Evolutionary conservation across 2,888 invertebrate species (phyloP), one percentile per base, ranked within the genome.

Genomic region (Tachina lurida): DNA sequence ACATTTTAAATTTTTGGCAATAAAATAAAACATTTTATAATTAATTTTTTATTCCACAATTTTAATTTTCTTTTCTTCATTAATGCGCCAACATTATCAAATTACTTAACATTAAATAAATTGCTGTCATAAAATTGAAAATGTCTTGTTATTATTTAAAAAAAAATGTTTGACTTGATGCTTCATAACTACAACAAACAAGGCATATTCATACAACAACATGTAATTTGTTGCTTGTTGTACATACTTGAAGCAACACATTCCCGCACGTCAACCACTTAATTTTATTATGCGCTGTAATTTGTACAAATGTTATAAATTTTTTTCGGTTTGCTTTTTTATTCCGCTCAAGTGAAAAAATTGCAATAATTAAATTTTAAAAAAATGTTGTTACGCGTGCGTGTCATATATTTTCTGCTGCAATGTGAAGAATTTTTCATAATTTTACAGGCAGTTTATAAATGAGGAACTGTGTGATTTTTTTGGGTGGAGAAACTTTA

Each of bases 161-260:
- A 31, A 87, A 88, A 87, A 86, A 90, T 90, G 89, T 89, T 88
- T 90, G 90, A 91, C 90, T 90, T 88, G 62, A 68, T 71, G 56
- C 65, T 75, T 80, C 63, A 41, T 63, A 17, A 75, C 63, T 49
- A 54, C 41, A 80, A 70, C 15, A 58, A 63, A 58, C 49, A 62
- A 56, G 5, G 54, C 71, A 73, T 68, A 70, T 49, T 70, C 56
- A 22, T 63, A 56, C 52, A 65, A 45, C 52, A 58, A 58, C 31
- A 31, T 31, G 5, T 41, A 71, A 39, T 41, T 58, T 71, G 54
- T 41, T 54, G 52, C 17, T 39, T 41, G 9, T 31, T 31, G 31
- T 31, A 31, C 31, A 31, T 74, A 31, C 12, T 54, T 74, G 7
- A 43, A 19, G 3, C 52, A 71, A 5, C 52, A 71, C 12, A 54